Conservation (phyloP, 2,797 vertebrate species). For the Enteromius argenteus region DNA sequence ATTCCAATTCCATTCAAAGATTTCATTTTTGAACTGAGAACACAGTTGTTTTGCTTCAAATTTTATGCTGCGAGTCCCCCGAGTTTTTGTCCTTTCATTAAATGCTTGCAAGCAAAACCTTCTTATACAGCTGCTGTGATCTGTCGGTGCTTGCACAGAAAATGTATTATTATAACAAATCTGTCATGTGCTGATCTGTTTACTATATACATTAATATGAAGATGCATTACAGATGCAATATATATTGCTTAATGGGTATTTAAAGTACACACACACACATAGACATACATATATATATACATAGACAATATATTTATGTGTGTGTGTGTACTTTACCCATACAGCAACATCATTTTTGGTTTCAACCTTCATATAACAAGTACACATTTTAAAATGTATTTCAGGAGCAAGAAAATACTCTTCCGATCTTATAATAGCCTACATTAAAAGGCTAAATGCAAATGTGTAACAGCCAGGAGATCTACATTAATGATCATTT, state of each 20-base stretch:
- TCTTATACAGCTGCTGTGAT: not conserved
- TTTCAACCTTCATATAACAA: too few relatives aligned
- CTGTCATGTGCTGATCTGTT: not conserved
- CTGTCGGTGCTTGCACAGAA: not conserved
- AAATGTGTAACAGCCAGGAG: too few relatives aligned
- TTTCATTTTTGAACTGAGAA: constrained; percentile 35
- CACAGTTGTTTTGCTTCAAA: not conserved
- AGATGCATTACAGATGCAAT: not conserved
- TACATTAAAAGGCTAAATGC: too few relatives aligned
- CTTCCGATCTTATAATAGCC: too few relatives aligned
- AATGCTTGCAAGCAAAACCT: constrained; percentile 13
- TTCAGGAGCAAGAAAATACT: too few relatives aligned
- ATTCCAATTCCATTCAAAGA: constrained; percentile 71
- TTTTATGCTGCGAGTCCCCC: constrained; percentile 8
- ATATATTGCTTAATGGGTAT: not conserved
- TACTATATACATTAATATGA: not conserved
- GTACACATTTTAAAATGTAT: too few relatives aligned
- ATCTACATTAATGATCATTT: too few relatives aligned
- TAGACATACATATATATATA: too few relatives aligned
- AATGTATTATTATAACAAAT: constrained; percentile 3
- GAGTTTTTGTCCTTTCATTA: constrained; percentile 44
- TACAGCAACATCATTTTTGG: too few relatives aligned
- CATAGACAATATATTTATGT: too few relatives aligned
- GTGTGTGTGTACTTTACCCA: too few relatives aligned
- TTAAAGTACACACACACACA: not conserved